These are phyloP conservation scores for Sorex maritimensis DNA, from an alignment of 2,797 vertebrate species.

Conservation along the genomic window DNA sequence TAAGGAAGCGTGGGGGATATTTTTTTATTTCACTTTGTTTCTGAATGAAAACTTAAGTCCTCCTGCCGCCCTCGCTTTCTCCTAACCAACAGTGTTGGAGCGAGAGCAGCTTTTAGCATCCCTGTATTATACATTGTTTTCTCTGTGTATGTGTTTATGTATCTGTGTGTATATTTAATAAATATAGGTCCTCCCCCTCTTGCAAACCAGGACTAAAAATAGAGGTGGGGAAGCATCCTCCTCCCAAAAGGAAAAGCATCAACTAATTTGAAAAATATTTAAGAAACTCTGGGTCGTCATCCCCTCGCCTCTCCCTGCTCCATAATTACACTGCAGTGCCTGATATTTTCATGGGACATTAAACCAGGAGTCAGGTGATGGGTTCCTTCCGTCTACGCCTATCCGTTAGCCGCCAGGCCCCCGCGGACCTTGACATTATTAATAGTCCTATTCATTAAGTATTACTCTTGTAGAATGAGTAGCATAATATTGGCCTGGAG, in stretches of 20 bases:
- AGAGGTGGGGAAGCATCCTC: constrained; percentile 35
- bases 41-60: constrained; percentile 68
- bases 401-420: constrained; percentile 95
- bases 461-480: constrained; percentile 97
- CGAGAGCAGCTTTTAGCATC: constrained; percentile 48
- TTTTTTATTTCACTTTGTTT: constrained; percentile 50
- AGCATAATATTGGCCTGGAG: constrained; percentile 97
- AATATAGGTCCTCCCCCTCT: constrained; percentile 71
- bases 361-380: constrained; percentile 95
- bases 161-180: constrained; percentile 24
- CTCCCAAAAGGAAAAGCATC: constrained; percentile 84
- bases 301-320: constrained; percentile 93
- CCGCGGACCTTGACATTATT: constrained; percentile 95
- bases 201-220: constrained; percentile 74
- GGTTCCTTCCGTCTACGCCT: constrained; percentile 93
- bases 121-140: constrained; percentile 37
- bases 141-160: not conserved
- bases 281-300: constrained; percentile 92
- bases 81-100: constrained; percentile 22
- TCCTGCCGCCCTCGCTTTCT: constrained; percentile 10
- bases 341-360: constrained; percentile 99
- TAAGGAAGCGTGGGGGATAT: constrained; percentile 29
- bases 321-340: constrained; percentile 96
- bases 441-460: constrained; percentile 99
- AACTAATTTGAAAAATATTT: constrained; percentile 92